phyloP scores from a whole-genome alignment of 2,113 vertebrate genomes.

The Silurus meridionalis region DNA sequence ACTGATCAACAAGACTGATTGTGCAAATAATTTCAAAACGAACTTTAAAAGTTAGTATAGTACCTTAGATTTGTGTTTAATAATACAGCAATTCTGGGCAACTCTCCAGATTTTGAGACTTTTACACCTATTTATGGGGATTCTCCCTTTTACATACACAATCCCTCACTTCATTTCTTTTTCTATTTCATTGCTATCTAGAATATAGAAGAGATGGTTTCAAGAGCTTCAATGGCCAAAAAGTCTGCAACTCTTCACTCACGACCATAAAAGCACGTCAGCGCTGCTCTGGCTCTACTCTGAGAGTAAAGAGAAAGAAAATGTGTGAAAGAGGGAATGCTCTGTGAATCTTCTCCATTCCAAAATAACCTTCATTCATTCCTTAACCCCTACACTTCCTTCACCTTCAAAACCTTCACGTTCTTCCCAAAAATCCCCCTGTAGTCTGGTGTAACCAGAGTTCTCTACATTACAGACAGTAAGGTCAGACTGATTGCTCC shows the following conservation, averaged over 20 bases:
- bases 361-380: not conserved
- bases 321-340: conserved; percentile 58
- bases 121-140: not conserved
- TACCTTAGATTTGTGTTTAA: not conserved
- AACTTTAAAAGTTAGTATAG: not conserved
- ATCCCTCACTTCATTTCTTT: not conserved
- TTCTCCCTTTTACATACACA: conserved; percentile 4
- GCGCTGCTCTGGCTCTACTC: conserved; percentile 76
- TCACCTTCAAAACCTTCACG: not conserved
- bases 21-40: not conserved
- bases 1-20: too few relatives aligned
- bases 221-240: conserved; percentile 95
- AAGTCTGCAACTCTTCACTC: conserved; percentile 96
- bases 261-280: conserved; percentile 87
- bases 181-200: conserved; percentile 64
- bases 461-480: not conserved
- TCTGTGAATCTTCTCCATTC: conserved; percentile 55
- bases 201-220: conserved; percentile 77
- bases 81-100: not conserved
- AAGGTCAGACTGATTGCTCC: conserved; percentile 21
- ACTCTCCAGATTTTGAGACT: conserved; percentile 22
- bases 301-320: conserved; percentile 50
- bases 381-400: not conserved
- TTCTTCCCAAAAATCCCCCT: not conserved
- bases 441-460: conserved; percentile 19